Conservation (phyloP, 2,797 vertebrate genomes). For the Tokudaia tokunoshimensis region DNA sequence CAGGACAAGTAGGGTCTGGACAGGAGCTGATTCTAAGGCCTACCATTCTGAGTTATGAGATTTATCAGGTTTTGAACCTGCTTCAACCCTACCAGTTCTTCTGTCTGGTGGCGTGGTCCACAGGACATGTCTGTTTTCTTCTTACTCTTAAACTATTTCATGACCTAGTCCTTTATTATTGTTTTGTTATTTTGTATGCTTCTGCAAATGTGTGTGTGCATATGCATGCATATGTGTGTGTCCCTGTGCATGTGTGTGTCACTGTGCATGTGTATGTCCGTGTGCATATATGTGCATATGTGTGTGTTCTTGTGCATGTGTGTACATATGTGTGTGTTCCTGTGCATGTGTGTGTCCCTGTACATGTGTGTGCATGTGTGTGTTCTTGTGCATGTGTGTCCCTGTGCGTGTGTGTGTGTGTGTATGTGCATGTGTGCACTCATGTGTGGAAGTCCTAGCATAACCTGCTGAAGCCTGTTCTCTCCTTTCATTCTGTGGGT, state of each 20-base stretch:
- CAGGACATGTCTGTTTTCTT: neutral
- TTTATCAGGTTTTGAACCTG: too few species aligned
- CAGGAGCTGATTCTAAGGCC: too few species aligned
- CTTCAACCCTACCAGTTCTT: too few species aligned
- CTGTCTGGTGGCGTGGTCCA: too few species aligned
- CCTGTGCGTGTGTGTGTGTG: neutral
- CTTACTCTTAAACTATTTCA: constrained; percentile 29
- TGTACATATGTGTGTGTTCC: neutral
- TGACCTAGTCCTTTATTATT: neutral
- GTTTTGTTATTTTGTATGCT: neutral
- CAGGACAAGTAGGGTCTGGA: too few species aligned
- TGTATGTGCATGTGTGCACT: neutral
- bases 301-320: neutral
- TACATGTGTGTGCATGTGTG: too few species aligned
- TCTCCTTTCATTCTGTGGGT: neutral
- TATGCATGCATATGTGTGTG: neutral
- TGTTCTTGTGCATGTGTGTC: neutral
- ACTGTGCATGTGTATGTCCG: neutral
- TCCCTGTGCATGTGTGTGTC: neutral
- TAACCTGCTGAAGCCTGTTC: neutral
- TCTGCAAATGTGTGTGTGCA: neutral
- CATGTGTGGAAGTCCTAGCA: neutral
- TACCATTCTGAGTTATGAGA: too few species aligned
- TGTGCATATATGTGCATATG: neutral
- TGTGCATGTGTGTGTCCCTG: neutral